A percentile compares a stretch with the other conserved stretches of the same genome.
phyloP scores from a whole-genome alignment of 2,113 vertebrate genomes.

The Gallinago jamesoni region DNA sequence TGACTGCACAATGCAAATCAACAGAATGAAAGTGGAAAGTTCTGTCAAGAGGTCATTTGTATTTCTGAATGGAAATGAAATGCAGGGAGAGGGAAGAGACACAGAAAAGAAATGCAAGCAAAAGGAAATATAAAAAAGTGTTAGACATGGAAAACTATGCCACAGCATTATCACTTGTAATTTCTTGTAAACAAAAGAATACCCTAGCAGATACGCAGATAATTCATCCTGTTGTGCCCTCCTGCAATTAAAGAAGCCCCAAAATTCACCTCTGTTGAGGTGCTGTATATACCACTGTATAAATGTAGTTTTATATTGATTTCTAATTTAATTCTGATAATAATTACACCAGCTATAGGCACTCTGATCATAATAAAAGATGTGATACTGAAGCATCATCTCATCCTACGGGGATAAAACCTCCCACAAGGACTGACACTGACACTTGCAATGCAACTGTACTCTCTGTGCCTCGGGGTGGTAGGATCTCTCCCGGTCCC shows the following conservation, averaged over 20 bases:
- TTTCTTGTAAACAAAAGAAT: background rate
- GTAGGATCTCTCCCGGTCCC: background rate
- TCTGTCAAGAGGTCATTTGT: background rate
- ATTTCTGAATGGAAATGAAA: conserved; percentile 32
- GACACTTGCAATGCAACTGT: rapidly evolving
- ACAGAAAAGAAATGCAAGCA: background rate
- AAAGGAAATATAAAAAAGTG: background rate
- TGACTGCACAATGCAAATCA: conserved; percentile 21
- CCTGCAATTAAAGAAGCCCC: background rate
- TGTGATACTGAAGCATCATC: background rate
- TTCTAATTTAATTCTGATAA: background rate
- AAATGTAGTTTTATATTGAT: background rate
- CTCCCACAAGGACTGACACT: background rate
- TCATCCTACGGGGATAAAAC: background rate
- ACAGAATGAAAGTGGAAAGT: background rate
- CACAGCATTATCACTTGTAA: background rate
- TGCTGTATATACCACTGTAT: background rate
- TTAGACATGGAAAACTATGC: background rate
- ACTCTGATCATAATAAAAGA: background rate
- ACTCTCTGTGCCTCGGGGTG: background rate
- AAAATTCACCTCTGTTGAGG: background rate
- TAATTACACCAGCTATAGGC: background rate
- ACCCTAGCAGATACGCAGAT: background rate
- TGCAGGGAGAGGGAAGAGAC: background rate
- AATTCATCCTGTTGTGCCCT: background rate